Base-by-base conservation (phyloP, 2,888 invertebrate genomes). In the Coleophora deauratella region DNA sequence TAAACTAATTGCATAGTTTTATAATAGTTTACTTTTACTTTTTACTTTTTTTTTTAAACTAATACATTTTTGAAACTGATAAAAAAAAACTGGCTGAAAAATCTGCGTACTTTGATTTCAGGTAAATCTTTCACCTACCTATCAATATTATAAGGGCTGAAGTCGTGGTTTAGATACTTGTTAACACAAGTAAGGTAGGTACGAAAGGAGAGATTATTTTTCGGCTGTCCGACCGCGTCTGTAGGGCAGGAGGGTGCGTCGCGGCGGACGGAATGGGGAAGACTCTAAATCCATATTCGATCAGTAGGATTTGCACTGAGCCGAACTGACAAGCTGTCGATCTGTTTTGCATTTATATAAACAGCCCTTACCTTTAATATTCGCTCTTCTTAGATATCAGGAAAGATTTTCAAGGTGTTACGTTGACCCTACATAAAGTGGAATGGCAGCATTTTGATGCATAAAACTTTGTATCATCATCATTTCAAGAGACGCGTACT, bases 301-400 rank as follows among this genome's bases (percentile, higher is more conserved):
- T 84, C 82, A 80, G 71, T 57, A 67, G 74, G 72, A 73, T 77
- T 74, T 73, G 68, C 72, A 65, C 74, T 80, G 81, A 85, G 78
- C 74, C 79, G 77, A 80, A 73, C 76, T 82, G 85, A 85, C 85
- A 85, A 82, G 80, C 78, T 74, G 72, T 74, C 76, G 81, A 81
- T 74, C 85, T 84, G 78, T 72, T 85, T 85, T 85, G 85, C 85
- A 84, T 85, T 82, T 85, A 85, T 81, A 85, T 85, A 85, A 85
- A 85, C 81, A 84, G 72, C 74, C 75, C 70, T 71, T 68, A 76
- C 75, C 73, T 77, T 68, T 72, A 73, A 76, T 76, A 74, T 72
- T 68, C 62, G 70, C 52, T 57, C 59, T 58, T 55, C 58, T 50
- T 21, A 21, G 21, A 21, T 21, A 21, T 21, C 6, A 21, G 3